Conservation (phyloP, 2,797 vertebrate genomes). For the Pseudomugil tenellus region DNA sequence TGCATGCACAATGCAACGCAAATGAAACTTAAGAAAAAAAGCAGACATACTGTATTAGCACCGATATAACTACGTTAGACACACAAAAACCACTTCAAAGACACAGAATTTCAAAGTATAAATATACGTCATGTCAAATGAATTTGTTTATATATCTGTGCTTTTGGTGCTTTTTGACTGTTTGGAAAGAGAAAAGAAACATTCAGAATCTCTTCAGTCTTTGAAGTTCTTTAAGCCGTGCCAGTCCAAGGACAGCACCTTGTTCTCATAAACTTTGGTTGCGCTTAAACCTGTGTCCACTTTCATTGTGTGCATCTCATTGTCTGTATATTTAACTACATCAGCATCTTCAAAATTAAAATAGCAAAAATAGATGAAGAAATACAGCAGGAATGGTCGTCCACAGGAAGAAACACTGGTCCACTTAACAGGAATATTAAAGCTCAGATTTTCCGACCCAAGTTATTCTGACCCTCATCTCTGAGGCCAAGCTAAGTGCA, state of each 20-base stretch:
- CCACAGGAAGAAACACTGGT: slow-evolving; percentile 77
- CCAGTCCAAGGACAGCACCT: slow-evolving; percentile 69
- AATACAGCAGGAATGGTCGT: slow-evolving; percentile 78
- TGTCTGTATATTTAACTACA: slow-evolving; percentile 34
- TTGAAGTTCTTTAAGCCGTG: slow-evolving; percentile 73
- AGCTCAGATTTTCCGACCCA: slow-evolving; percentile 42
- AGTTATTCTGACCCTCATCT: slow-evolving; percentile 25
- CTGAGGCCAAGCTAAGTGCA: slow-evolving; percentile 59
- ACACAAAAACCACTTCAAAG: slow-evolving; percentile 73
- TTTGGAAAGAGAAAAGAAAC: slow-evolving; percentile 66
- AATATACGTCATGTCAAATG: slow-evolving; percentile 58
- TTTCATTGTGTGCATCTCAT: slow-evolving; percentile 55
- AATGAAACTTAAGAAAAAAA: slow-evolving; percentile 46
- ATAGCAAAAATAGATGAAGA: slow-evolving; percentile 39
- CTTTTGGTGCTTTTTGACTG: slow-evolving; percentile 63
- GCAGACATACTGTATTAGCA: slow-evolving; percentile 57
- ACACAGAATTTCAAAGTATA: slow-evolving; percentile 55
- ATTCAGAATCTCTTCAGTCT: slow-evolving; percentile 62
- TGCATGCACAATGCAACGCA: slow-evolving; percentile 50
- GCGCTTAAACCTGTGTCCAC: slow-evolving; percentile 73
- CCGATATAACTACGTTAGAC: slow-evolving; percentile 66
- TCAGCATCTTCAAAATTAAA: slow-evolving; percentile 41
- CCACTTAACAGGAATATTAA: slow-evolving; percentile 38
- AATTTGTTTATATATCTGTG: slow-evolving; percentile 64
- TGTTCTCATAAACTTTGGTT: slow-evolving; percentile 75